Conservation (phyloP, 1,140 invertebrate species). For the Laupala kohalensis region DNA sequence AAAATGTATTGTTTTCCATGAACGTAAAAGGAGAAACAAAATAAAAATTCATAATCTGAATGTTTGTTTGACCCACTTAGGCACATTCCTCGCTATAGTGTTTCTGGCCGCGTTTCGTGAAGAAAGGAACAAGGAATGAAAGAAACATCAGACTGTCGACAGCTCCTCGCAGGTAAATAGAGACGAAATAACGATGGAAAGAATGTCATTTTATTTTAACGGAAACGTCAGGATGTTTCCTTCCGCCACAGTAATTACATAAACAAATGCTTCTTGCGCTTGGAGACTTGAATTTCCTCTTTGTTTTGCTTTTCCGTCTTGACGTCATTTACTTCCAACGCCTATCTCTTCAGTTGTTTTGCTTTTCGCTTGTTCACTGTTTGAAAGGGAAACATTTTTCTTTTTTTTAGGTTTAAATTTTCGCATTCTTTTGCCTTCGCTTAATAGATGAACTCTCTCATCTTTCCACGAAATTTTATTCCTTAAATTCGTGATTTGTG, state of each 20-base stretch:
- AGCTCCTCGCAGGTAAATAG: background rate
- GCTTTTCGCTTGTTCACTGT: background rate
- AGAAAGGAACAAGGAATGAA: too few relatives aligned
- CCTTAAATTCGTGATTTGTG: too few relatives aligned
- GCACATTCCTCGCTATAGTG: too few relatives aligned
- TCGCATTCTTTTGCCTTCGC: background rate
- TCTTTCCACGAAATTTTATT: too few relatives aligned
- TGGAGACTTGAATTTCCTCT: background rate
- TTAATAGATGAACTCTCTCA: too few relatives aligned
- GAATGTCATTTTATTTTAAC: background rate
- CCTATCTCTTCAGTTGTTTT: background rate
- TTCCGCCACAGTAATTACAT: background rate
- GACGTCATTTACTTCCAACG: background rate
- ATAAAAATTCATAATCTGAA: too few relatives aligned
- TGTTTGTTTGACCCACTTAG: too few relatives aligned
- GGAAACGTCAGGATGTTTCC: background rate
- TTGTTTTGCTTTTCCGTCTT: too few relatives aligned
- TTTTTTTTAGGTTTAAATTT: background rate
- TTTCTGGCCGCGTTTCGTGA: too few relatives aligned
- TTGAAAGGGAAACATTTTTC: background rate
- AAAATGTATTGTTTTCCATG: too few relatives aligned
- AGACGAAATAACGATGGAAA: background rate
- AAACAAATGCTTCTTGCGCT: background rate
- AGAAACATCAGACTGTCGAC: too few relatives aligned
- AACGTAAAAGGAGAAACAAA: too few relatives aligned